Conservation (phyloP, 1,140 invertebrate genomes). For the Drosophila orena region DNA sequence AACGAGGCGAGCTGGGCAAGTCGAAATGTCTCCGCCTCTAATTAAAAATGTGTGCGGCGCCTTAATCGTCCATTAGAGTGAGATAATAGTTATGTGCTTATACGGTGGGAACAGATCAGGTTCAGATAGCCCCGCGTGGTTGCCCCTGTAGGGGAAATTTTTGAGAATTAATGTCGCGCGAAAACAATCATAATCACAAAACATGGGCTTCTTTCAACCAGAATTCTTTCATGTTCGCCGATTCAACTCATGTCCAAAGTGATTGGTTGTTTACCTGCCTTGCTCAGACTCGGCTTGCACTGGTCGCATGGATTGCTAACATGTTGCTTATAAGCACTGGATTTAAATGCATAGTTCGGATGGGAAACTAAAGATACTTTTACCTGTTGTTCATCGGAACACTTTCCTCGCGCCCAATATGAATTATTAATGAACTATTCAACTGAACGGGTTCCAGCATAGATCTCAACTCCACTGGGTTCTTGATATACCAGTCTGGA, state of each 20-base stretch:
- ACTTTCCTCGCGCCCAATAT: slow-evolving; percentile 9
- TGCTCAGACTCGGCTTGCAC: too few relatives aligned
- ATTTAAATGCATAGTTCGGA: slow-evolving; percentile 11
- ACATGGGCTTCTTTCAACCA: too few relatives aligned
- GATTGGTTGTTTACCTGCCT: background rate
- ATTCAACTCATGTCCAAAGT: background rate
- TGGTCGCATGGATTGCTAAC: background rate
- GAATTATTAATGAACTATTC: slow-evolving; percentile 18
- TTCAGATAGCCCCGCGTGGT: too few relatives aligned
- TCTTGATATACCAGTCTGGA: slow-evolving; percentile 24
- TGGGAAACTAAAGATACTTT: slow-evolving; percentile 5
- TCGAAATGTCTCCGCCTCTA: slow-evolving; percentile 25
- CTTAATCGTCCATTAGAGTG: slow-evolving; percentile 27
- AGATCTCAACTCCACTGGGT: slow-evolving; percentile 1
- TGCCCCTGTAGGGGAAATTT: too few relatives aligned
- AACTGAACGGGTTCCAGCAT: slow-evolving; percentile 17
- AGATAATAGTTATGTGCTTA: slow-evolving; percentile 21
- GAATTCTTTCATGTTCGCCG: too few relatives aligned
- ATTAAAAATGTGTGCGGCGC: slow-evolving; percentile 24
- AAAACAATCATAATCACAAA: too few relatives aligned
- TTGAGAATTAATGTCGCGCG: too few relatives aligned
- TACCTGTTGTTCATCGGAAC: slow-evolving; percentile 1
- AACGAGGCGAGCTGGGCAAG: slow-evolving; percentile 27
- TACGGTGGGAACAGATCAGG: background rate
- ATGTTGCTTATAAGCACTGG: slow-evolving; percentile 1